phyloP scores from a whole-genome alignment of 2,888 invertebrate species.

The Pachliopta kotzebuea region DNA sequence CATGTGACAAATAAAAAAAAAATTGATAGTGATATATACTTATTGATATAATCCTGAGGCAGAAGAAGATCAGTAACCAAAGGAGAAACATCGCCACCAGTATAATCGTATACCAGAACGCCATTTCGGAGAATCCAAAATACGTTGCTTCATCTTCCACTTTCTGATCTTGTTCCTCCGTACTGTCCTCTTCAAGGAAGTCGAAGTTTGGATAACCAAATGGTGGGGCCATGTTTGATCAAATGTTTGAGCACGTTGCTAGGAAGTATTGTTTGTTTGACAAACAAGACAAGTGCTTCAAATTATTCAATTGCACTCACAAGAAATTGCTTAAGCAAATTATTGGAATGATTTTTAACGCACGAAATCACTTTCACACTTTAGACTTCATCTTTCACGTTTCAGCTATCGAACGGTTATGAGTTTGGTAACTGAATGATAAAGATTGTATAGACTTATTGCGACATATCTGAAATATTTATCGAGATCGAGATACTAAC shows the following conservation, averaged over 20 bases:
- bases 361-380: conserved; percentile 20
- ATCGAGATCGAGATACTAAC: conserved; percentile 4
- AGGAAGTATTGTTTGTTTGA: conserved; percentile 37
- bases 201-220: conserved; percentile 50
- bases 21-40: conserved; percentile 42
- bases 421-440: conserved; percentile 19
- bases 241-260: conserved; percentile 16
- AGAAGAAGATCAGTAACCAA: conserved; percentile 64
- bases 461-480: conserved; percentile 24
- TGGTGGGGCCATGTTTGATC: conserved; percentile 56
- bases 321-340: conserved; percentile 53
- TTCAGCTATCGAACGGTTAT: conserved; percentile 23
- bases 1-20: conserved; percentile 19
- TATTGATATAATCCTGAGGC: conserved; percentile 54
- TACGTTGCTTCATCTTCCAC: conserved; percentile 37
- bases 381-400: conserved; percentile 26
- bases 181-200: conserved; percentile 38
- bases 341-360: conserved; percentile 47
- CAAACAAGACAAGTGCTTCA: conserved; percentile 42
- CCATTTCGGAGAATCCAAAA: conserved; percentile 47
- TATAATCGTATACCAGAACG: conserved; percentile 64
- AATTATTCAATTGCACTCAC: conserved; percentile 41
- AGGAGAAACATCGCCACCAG: conserved; percentile 55
- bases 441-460: conserved; percentile 13
- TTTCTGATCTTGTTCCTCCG: conserved; percentile 34